These are phyloP conservation scores for Brevimyrus niger DNA, from an alignment of 2,113 vertebrate genomes.

Conservation along the genomic window DNA sequence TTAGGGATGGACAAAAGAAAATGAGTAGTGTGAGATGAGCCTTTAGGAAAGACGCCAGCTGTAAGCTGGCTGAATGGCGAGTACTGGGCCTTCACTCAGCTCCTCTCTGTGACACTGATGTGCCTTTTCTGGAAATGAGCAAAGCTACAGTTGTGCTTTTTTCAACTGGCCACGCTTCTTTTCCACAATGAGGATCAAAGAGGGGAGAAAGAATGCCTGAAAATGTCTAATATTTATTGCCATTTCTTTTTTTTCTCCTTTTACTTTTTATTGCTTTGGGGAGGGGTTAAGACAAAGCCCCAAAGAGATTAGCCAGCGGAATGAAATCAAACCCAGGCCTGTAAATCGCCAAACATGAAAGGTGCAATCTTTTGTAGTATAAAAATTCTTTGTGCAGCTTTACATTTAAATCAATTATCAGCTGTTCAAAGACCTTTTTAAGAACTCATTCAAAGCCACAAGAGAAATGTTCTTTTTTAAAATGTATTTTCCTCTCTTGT, in stretches of 20 bases:
- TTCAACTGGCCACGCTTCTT: background rate
- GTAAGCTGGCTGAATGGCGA: background rate
- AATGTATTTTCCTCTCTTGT: background rate
- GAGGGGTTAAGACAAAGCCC: conserved; percentile 5
- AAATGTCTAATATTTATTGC: conserved; percentile 9
- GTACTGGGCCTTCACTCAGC: background rate
- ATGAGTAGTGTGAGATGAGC: background rate
- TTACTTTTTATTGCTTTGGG: conserved; percentile 17
- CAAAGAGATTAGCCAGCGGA: conserved; percentile 11
- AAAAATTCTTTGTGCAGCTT: background rate
- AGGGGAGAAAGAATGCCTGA: conserved; percentile 9
- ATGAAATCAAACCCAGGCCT: conserved; percentile 3
- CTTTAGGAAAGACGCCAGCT: background rate
- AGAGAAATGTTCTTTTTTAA: background rate
- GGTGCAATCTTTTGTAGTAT: background rate
- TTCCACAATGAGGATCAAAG: background rate
- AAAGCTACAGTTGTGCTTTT: background rate
- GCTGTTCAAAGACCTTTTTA: background rate
- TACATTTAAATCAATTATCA: conserved; percentile 8
- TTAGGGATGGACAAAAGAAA: background rate
- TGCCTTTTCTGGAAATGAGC: background rate
- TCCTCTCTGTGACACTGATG: conserved; percentile 9
- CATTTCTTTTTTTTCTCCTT: background rate
- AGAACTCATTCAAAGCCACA: background rate
- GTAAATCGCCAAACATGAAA: background rate